A percentile compares a stretch with the other conserved stretches of the same genome.
Evolutionary conservation across 1,140 invertebrate species (phyloP).

Genomic region (Drosophila athabasca): DNA sequence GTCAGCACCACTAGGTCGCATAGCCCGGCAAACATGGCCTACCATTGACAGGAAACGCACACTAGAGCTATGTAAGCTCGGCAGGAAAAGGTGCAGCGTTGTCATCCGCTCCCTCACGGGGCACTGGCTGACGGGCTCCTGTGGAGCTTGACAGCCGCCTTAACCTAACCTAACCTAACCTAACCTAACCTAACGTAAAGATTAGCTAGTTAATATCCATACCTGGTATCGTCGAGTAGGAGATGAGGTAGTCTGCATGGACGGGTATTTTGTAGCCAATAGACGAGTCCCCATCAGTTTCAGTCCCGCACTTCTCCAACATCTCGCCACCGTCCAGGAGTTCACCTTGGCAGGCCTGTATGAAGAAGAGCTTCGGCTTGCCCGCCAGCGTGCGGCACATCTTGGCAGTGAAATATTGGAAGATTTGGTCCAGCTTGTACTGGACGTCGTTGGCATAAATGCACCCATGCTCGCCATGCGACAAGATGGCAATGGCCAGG

Average conservation of each 20-base stretch:
- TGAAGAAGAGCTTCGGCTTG: conserved; percentile 97
- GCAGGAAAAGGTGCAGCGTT: too few relatives aligned
- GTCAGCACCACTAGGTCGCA: too few relatives aligned
- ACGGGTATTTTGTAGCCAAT: conserved; percentile 92
- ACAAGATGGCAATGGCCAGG: conserved; percentile 91
- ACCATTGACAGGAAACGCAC: too few relatives aligned
- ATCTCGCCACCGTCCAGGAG: conserved; percentile 90
- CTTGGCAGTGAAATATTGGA: conserved; percentile 93
- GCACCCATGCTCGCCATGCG: conserved; percentile 94
- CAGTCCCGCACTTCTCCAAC: conserved; percentile 85
- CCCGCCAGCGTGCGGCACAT: conserved; percentile 93
- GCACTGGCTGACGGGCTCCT: too few relatives aligned
- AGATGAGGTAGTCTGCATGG: conserved; percentile 97
- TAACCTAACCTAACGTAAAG: too few relatives aligned
- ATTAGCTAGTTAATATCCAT: conserved; percentile 35
- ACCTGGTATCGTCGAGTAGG: conserved; percentile 97
- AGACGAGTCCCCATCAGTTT: conserved; percentile 89
- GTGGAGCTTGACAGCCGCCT: too few relatives aligned
- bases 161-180: too few relatives aligned
- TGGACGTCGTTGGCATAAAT: conserved; percentile 94
- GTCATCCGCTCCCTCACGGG: too few relatives aligned
- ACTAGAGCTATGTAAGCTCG: too few relatives aligned
- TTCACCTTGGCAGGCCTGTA: conserved; percentile 96
- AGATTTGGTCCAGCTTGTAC: conserved; percentile 92
- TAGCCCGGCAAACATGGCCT: too few relatives aligned